Evolutionary conservation across 1,140 invertebrate species (phyloP).

Genomic region (Halictus rubicundus): DNA sequence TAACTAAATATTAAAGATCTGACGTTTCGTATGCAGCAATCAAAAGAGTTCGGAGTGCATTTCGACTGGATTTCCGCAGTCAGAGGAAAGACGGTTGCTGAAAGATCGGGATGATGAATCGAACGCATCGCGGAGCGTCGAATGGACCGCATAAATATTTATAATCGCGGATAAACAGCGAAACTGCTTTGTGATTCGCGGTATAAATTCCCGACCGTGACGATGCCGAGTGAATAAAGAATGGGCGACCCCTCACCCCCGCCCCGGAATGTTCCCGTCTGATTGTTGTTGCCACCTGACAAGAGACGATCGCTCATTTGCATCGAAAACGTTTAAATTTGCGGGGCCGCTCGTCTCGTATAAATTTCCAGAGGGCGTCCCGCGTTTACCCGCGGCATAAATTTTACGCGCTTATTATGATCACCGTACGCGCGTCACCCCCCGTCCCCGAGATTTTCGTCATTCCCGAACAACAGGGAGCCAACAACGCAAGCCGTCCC

Average conservation of each 20-base stretch:
- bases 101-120: neutral
- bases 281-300: neutral
- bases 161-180: neutral
- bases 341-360: neutral
- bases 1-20: too few species aligned
- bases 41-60: too few species aligned
- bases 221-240: neutral
- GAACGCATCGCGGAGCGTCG: neutral
- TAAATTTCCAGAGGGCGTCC: neutral
- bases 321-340: slow-evolving; percentile 12
- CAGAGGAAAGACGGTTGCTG: neutral
- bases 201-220: neutral
- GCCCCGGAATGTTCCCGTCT: too few species aligned
- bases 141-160: neutral
- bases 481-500: too few species aligned
- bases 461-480: too few species aligned
- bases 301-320: slow-evolving; percentile 10
- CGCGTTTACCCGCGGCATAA: neutral
- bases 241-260: neutral
- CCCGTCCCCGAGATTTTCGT: too few species aligned
- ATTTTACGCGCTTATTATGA: neutral
- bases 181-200: neutral
- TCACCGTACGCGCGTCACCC: too few species aligned
- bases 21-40: too few species aligned
- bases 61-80: too few species aligned